Evolutionary conservation across 1,140 invertebrate genomes (phyloP).

Genomic region (Cyphomyrmex costatus): DNA sequence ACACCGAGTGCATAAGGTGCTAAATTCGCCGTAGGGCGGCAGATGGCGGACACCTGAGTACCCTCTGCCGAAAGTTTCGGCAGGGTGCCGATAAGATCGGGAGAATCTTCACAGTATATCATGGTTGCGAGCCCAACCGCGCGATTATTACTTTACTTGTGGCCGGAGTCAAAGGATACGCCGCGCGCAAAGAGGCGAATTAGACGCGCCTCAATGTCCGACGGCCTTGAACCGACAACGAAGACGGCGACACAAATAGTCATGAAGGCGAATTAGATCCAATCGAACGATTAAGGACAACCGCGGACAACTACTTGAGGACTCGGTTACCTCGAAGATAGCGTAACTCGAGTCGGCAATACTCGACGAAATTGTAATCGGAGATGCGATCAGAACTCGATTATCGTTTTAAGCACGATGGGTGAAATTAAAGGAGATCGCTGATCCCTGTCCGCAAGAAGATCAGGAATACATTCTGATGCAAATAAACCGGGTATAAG

Average conservation of each 20-base stretch:
- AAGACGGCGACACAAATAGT: slow-evolving; percentile 66
- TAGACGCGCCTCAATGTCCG: slow-evolving; percentile 35
- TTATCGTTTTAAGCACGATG: slow-evolving; percentile 38
- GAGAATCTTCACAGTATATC: slow-evolving; percentile 42
- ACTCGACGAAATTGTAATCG: slow-evolving; percentile 41
- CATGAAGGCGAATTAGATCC: slow-evolving; percentile 75
- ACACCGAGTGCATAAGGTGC: slow-evolving; percentile 52
- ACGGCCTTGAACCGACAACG: slow-evolving; percentile 71
- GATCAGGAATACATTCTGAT: slow-evolving; percentile 38
- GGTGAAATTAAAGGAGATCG: slow-evolving; percentile 56
- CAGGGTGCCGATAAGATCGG: slow-evolving; percentile 48
- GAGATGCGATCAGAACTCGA: slow-evolving; percentile 52
- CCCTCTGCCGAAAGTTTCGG: slow-evolving; percentile 33
- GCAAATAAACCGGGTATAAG: slow-evolving; percentile 27
- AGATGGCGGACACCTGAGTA: slow-evolving; percentile 74
- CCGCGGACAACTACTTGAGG: slow-evolving; percentile 58
- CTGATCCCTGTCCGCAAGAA: slow-evolving; percentile 15
- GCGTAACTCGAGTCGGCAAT: slow-evolving; percentile 45
- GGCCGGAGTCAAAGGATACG: slow-evolving; percentile 43
- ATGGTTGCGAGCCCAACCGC: neutral
- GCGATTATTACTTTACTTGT: slow-evolving; percentile 35
- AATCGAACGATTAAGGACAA: slow-evolving; percentile 76
- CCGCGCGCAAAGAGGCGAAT: slow-evolving; percentile 42
- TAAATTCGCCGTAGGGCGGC: slow-evolving; percentile 62
- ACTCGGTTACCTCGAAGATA: slow-evolving; percentile 66